Evolutionary conservation across 2,888 invertebrate species (phyloP).

Genomic region (Trileptium ribeirensis): DNA sequence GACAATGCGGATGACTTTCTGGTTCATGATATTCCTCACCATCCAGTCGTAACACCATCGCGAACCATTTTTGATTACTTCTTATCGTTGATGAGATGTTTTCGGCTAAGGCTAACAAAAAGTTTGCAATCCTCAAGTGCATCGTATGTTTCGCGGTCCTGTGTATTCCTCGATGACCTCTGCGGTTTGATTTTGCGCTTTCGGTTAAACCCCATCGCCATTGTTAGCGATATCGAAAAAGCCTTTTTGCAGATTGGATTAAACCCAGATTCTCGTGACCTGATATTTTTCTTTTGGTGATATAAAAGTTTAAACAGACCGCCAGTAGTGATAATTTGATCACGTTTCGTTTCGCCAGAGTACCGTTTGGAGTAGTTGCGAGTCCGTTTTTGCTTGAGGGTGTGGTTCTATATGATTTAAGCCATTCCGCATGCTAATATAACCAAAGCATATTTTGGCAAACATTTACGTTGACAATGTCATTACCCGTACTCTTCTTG

Average conservation of each 20-base stretch:
- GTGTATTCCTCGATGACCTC: conserved; percentile 23
- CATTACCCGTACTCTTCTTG: not conserved
- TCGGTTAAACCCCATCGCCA: conserved; percentile 25
- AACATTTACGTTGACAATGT: conserved; percentile 35
- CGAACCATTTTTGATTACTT: conserved; percentile 35
- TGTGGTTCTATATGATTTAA: conserved; percentile 3
- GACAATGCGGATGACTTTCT: not conserved
- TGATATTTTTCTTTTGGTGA: conserved; percentile 33
- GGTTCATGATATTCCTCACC: conserved; percentile 32
- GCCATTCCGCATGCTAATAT: not conserved
- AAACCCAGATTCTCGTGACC: too few species aligned
- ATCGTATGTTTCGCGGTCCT: conserved; percentile 32
- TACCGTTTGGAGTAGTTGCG: conserved; percentile 29
- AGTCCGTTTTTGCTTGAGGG: conserved; percentile 25
- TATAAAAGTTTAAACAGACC: conserved; percentile 10
- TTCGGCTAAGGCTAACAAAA: conserved; percentile 15
- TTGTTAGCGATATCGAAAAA: conserved; percentile 29
- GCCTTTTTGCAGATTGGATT: conserved; percentile 29
- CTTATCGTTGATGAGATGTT: conserved; percentile 39
- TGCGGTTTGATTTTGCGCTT: conserved; percentile 28
- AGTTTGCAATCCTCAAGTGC: conserved; percentile 28
- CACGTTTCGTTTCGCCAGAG: conserved; percentile 24
- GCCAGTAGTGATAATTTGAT: conserved; percentile 17
- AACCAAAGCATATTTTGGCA: not conserved
- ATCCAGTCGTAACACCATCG: conserved; percentile 27